A percentile compares a stretch with the other conserved stretches of the same genome.
phyloP scores from a whole-genome alignment of 1,140 invertebrate genomes.

The Euglossa dilemma region DNA sequence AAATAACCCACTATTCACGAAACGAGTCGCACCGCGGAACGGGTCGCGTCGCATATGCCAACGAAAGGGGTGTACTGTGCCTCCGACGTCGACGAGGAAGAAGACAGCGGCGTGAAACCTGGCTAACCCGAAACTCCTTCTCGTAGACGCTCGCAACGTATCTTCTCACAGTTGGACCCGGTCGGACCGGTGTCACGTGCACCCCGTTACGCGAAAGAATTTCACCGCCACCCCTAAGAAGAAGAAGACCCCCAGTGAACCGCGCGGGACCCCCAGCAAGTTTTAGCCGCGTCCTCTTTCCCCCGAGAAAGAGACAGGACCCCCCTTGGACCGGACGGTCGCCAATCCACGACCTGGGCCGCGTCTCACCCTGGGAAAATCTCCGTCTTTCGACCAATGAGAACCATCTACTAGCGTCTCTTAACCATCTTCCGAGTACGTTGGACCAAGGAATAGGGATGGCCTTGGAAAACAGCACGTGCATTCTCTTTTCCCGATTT shows the following conservation, averaged over 20 bases:
- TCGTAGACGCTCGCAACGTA: conserved; percentile 73
- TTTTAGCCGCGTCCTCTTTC: conserved; percentile 23
- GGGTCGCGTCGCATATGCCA: background rate
- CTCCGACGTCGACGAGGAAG: conserved; percentile 18
- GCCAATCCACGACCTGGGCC: conserved; percentile 37
- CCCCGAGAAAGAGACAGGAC: conserved; percentile 25
- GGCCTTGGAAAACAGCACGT: conserved; percentile 67
- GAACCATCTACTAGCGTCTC: background rate
- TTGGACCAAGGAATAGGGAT: conserved; percentile 57
- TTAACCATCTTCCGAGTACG: conserved; percentile 48
- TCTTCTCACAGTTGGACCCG: conserved; percentile 81
- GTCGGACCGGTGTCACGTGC: conserved; percentile 66
- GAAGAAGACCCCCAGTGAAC: conserved; percentile 63
- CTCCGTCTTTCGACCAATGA: conserved; percentile 47
- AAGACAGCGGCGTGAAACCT: conserved; percentile 14
- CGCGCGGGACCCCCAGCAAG: conserved; percentile 70
- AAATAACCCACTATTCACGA: conserved; percentile 64
- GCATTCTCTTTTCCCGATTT: conserved; percentile 51
- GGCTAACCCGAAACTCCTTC: conserved; percentile 59
- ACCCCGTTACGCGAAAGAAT: conserved; percentile 67
- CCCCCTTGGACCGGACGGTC: conserved; percentile 28
- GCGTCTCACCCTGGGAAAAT: conserved; percentile 20
- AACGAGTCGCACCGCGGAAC: conserved; percentile 32
- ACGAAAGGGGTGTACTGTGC: conserved; percentile 43
- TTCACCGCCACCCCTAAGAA: conserved; percentile 48